A percentile compares a stretch with the other conserved stretches of the same genome.
These are phyloP conservation scores for Euzetes globulus DNA, from an alignment of 2,888 invertebrate species.

Conservation along the genomic window DNA sequence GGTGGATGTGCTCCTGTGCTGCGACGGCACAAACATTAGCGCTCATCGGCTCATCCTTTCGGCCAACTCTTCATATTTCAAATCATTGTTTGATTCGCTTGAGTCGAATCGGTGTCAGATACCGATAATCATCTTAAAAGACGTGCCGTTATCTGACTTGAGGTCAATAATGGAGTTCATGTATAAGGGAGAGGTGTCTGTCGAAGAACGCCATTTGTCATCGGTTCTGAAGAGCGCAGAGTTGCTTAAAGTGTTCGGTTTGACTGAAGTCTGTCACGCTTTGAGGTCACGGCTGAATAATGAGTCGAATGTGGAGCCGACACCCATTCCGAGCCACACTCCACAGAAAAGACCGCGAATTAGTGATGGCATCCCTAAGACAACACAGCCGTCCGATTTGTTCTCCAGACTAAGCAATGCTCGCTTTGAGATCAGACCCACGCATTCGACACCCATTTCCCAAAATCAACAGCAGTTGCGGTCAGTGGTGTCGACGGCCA, in stretches of 20 bases:
- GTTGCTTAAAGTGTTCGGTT: conserved; percentile 75
- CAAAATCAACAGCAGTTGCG: too few species aligned
- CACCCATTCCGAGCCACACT: not conserved
- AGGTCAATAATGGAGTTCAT: conserved; percentile 88
- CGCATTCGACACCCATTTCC: not conserved
- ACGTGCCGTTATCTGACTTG: conserved; percentile 79
- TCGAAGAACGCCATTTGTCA: conserved; percentile 80
- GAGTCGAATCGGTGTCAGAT: conserved; percentile 81
- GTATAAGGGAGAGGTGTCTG: conserved; percentile 94
- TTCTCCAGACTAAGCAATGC: not conserved
- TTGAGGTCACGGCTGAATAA: not conserved
- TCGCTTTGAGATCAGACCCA: not conserved
- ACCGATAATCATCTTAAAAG: conserved; percentile 84
- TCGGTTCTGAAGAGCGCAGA: conserved; percentile 81
- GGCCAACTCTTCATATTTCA: conserved; percentile 89
- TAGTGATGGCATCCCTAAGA: not conserved
- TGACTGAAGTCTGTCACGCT: conserved; percentile 56
- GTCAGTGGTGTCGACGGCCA: not conserved
- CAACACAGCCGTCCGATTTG: not conserved
- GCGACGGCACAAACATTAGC: conserved; percentile 81
- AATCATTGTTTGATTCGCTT: conserved; percentile 59
- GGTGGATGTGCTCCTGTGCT: conserved; percentile 83
- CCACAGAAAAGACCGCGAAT: conserved; percentile 9
- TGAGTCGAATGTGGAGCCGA: not conserved
- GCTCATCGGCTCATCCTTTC: conserved; percentile 89